Percentiles rank a stretch among this genome's conserved stretches.
Conservation (phyloP, 2,888 invertebrate genomes). For the Netelia inedita region DNA sequence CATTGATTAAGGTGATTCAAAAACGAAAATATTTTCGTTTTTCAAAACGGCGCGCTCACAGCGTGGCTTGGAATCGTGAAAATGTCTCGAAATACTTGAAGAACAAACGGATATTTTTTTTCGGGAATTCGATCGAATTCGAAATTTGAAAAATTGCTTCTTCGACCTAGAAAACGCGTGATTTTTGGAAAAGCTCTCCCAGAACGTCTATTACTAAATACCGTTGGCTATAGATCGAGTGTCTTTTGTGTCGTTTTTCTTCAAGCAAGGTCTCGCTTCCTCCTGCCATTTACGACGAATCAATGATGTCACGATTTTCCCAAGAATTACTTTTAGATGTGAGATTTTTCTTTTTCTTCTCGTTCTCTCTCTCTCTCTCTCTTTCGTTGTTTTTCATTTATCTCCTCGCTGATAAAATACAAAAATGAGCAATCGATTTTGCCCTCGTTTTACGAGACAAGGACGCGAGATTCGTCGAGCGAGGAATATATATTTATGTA, state of each 20-base stretch:
- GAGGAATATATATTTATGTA: background rate
- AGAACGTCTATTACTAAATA: too few relatives aligned
- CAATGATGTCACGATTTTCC: background rate
- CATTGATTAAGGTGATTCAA: too few relatives aligned
- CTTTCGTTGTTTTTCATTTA: background rate
- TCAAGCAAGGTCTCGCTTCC: slow-evolving; percentile 15
- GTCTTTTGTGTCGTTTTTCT: slow-evolving; percentile 5
- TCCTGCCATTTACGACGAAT: background rate
- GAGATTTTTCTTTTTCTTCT: background rate
- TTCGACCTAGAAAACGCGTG: too few relatives aligned
- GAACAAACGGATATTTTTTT: too few relatives aligned
- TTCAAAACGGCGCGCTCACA: too few relatives aligned
- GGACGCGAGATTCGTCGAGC: background rate
- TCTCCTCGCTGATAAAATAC: background rate
- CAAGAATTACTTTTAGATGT: background rate
- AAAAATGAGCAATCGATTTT: slow-evolving; percentile 5
- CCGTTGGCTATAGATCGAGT: background rate
- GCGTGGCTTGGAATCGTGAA: too few relatives aligned
- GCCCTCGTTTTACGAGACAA: background rate
- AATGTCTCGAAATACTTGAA: too few relatives aligned
- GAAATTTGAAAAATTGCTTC: too few relatives aligned
- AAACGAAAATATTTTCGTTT: too few relatives aligned
- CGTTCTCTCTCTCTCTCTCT: too few relatives aligned
- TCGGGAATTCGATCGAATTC: too few relatives aligned
- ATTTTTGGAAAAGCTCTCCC: too few relatives aligned